phyloP scores from a whole-genome alignment of 2,888 invertebrate genomes.

The Chromoteleia sp. region DNA sequence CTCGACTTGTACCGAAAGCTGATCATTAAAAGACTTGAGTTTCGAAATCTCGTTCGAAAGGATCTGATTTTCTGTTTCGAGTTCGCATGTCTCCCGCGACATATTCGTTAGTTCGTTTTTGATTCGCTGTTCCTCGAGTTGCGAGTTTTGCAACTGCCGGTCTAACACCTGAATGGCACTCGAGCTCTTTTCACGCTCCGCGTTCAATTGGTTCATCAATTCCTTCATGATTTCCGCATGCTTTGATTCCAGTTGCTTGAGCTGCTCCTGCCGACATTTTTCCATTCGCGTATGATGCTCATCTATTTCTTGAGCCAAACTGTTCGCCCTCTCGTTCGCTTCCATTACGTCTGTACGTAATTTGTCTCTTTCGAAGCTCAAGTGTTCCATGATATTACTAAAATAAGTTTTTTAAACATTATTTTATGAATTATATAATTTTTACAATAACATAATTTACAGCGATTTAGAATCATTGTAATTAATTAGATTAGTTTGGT shows the following conservation, averaged over 20 bases:
- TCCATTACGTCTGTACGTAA: constrained; percentile 91
- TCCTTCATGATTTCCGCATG: constrained; percentile 91
- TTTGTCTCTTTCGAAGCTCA: constrained; percentile 92
- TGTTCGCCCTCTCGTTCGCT: constrained; percentile 92
- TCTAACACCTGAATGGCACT: constrained; percentile 87
- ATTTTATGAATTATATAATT: not conserved
- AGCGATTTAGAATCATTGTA: too few species aligned
- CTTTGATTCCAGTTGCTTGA: constrained; percentile 90
- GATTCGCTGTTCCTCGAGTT: constrained; percentile 89
- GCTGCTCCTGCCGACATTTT: constrained; percentile 88
- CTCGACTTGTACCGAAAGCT: constrained; percentile 85
- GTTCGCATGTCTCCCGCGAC: constrained; percentile 87
- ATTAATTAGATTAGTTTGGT: too few species aligned
- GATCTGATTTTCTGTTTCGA: constrained; percentile 88
- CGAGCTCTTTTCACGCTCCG: constrained; percentile 91
- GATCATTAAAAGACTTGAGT: constrained; percentile 85
- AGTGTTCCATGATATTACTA: constrained; percentile 87
- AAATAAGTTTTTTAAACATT: constrained; percentile 19
- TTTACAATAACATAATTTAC: too few species aligned
- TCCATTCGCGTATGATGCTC: constrained; percentile 95
- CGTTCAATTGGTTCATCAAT: constrained; percentile 88
- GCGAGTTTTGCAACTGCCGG: constrained; percentile 87
- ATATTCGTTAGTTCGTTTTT: constrained; percentile 88
- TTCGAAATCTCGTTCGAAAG: constrained; percentile 88
- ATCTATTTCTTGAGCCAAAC: constrained; percentile 95